A percentile compares a stretch with the other conserved stretches of the same genome.
phyloP scores from a whole-genome alignment of 2,797 vertebrate species.

The Mormyrops attenuatus region DNA sequence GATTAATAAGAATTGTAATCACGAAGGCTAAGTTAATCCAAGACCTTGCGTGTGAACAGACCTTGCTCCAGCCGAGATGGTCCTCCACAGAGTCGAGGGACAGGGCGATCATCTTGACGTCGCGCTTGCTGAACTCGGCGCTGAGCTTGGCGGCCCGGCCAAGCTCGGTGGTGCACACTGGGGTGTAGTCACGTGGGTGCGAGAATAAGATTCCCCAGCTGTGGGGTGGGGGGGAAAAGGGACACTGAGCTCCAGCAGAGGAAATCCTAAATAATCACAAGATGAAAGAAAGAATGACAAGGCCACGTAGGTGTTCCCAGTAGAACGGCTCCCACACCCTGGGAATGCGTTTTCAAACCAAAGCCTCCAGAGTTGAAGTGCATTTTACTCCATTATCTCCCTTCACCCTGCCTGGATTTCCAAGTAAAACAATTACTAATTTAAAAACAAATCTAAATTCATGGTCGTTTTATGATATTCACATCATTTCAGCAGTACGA shows the following conservation, averaged over 20 bases:
- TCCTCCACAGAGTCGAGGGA: conserved; percentile 88
- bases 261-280: not conserved
- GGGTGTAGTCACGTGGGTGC: conserved; percentile 90
- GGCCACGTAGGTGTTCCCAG: not conserved
- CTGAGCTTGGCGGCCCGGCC: conserved; percentile 75
- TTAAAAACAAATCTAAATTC: not conserved
- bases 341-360: not conserved
- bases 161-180: conserved; percentile 93
- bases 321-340: not conserved
- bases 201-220: conserved; percentile 97
- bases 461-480: not conserved
- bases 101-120: conserved; percentile 89
- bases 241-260: not conserved
- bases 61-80: conserved; percentile 88
- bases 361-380: not conserved
- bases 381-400: not conserved
- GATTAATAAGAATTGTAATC: not conserved
- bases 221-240: conserved; percentile 20
- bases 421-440: not conserved
- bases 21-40: not conserved
- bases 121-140: conserved; percentile 77
- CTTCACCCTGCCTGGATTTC: not conserved
- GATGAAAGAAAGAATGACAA: not conserved
- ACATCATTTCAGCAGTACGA: not conserved
- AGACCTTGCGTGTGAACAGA: conserved; percentile 35